Percentiles rank a stretch among this genome's conserved stretches.
phyloP scores from a whole-genome alignment of 2,113 vertebrate species.

The Heloderma charlesbogerti region DNA sequence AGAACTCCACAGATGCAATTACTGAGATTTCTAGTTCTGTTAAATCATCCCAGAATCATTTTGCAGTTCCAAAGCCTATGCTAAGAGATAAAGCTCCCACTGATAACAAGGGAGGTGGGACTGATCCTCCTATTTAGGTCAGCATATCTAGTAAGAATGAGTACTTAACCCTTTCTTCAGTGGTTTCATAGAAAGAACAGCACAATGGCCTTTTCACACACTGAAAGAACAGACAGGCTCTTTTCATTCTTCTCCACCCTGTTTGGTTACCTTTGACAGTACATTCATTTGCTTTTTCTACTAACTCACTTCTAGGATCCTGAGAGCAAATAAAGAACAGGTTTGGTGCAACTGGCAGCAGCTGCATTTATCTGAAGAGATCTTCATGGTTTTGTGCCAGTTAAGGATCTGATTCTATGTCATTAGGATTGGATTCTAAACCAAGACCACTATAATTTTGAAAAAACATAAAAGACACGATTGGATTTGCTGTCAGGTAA shows the following conservation, averaged over 20 bases:
- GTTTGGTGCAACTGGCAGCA: background rate
- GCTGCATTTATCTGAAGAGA: background rate
- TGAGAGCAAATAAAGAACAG: background rate
- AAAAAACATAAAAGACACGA: background rate
- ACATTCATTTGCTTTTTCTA: background rate
- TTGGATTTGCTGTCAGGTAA: background rate
- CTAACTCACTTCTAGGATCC: background rate
- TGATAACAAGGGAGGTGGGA: conserved; percentile 55
- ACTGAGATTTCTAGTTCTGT: conserved; percentile 22
- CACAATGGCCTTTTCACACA: conserved; percentile 25
- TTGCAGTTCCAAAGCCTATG: conserved; percentile 26
- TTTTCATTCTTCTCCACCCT: conserved; percentile 22
- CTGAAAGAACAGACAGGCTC: background rate
- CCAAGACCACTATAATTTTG: background rate
- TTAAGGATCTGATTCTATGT: background rate
- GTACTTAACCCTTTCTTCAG: conserved; percentile 61
- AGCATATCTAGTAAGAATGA: conserved; percentile 35
- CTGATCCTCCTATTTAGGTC: conserved; percentile 44
- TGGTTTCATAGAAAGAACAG: conserved; percentile 51
- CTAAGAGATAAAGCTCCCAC: conserved; percentile 52
- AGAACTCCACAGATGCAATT: conserved; percentile 34
- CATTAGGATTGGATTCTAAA: background rate
- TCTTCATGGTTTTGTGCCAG: background rate
- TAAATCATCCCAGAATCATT: conserved; percentile 40
- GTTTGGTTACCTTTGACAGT: conserved; percentile 22